These are phyloP conservation scores for Meloidogyne chitwoodi DNA, from an alignment of 1,140 invertebrate species.

Conservation along the genomic window DNA sequence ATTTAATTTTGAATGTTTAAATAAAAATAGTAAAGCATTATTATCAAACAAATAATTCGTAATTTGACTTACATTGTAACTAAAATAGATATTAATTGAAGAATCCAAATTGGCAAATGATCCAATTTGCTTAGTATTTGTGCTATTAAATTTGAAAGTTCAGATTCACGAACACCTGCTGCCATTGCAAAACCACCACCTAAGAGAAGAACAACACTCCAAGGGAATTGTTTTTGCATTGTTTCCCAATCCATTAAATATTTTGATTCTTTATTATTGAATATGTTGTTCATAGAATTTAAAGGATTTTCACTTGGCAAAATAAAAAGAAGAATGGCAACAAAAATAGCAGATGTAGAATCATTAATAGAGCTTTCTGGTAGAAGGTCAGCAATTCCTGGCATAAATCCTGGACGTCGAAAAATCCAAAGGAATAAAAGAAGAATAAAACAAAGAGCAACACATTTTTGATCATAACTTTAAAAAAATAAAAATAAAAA, in stretches of 20 bases:
- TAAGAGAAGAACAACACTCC: constrained; percentile 46
- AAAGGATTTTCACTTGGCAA: constrained; percentile 50
- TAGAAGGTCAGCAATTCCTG: constrained; percentile 68
- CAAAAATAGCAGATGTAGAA: constrained; percentile 61
- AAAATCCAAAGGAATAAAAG: constrained; percentile 82
- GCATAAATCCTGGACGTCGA: constrained; percentile 75
- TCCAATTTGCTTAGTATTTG: constrained; percentile 26
- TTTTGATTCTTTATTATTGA: constrained; percentile 8
- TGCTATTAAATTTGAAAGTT: constrained; percentile 32
- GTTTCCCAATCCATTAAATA: constrained; percentile 47
- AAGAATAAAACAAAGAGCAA: constrained; percentile 73
- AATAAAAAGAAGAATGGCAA: constrained; percentile 62
- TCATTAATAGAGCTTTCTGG: constrained; percentile 46
- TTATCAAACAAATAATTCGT: constrained; percentile 1
- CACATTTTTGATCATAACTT: constrained; percentile 71
- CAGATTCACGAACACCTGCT: constrained; percentile 28
- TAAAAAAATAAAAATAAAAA: neutral
- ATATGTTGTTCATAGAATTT: neutral
- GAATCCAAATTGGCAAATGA: constrained; percentile 21
- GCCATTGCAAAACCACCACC: constrained; percentile 55
- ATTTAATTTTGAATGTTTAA: constrained; percentile 10
- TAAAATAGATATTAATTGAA: constrained; percentile 16
- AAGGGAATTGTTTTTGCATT: constrained; percentile 46
- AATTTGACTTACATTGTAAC: constrained; percentile 24
- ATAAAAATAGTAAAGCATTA: too few species aligned